Base-by-base conservation (phyloP, 1,140 invertebrate genomes). In the Drosophila asahinai region DNA sequence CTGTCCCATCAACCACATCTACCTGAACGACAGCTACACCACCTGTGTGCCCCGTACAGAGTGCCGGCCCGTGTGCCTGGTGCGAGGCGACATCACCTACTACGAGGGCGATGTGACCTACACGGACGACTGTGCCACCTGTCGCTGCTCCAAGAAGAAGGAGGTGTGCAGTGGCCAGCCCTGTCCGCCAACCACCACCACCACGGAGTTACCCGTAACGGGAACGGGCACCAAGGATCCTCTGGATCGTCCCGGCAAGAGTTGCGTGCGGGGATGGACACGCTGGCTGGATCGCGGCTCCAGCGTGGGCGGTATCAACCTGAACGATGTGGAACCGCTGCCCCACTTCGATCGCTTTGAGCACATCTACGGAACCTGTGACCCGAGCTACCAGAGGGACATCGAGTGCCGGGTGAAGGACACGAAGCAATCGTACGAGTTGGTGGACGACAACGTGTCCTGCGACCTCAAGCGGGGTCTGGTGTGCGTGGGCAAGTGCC, bases 91-190 rank as follows among this genome's bases (percentile, higher is more conserved):
- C 0, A 94, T 92, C 3, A 93, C 93, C 7, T 96, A 96, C 79
- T 95, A 95, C 62, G 97, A 98, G 93, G 97, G 97, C 11, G 97
- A 98, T 87, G 71, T 96, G 22, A 94, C 97, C 2, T 94, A 95
- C 63, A 94, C 95, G 61, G 96, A 97, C 83, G 94, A 94, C 1
- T 98, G 97, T 92, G 96, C 97, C 79, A 95, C 94, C 0, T 98
- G 97, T 83, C 95, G 94, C 66, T 97, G 96, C 77, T 91, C 90
- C 6, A 94, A 95, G 63, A 95, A 95, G 3, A 94, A 95, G 63
- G 94, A 95, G 77, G 93, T 95, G 1, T 97, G 97, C 77, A 95
- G 94, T 59, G 57, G 57, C 19, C 38, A 59, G 38, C 38, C 57
- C 25, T 59, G 57, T 59, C 57, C 57, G 9, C 40, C 55, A 12